Evolutionary conservation across 2,797 vertebrate genomes (phyloP), one percentile per base, ranked within the genome.

Genomic region (Darevskia nairensis): DNA sequence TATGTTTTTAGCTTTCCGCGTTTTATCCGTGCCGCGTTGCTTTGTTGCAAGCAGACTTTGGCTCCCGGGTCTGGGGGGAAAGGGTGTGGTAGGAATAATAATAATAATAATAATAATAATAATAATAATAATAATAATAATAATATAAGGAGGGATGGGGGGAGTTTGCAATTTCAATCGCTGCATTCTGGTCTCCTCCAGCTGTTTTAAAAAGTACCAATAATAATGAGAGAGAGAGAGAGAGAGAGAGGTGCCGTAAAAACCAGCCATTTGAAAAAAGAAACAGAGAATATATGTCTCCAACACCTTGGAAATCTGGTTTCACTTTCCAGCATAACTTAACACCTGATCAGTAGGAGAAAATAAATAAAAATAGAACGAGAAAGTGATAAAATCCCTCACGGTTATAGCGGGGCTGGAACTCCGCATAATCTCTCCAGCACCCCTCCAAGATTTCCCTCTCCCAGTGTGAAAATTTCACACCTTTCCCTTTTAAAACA

Each of bases 401-500:
- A 93, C 94, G 96, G 96, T 96, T 96, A 96, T 93, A 93, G 86
- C 72, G 3, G 27, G 85, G 88, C 89, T 21, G 68, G 88, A 92
- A 93, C 95, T 95, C 91, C 92, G 87, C 69, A 85, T 85, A 10
- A 91, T 92, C 32, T 27, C 17, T 29, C 11, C 8, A 46, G n/a
- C 41, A 1, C 68, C 6, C 21, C 44, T 50, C 44, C 41, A 2
- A 7, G 19, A 10, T 35, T 68, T 55, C 27, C 6, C 25, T 9
- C 6, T 88, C 84, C 85, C 90, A 77, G 72, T 90, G 92, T 66
- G 96, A 94, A 95, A 95, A 95, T 92, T 95, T 97, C 96, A 97
- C 96, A 96, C 96, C 96, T 96, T 97, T 96, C 94, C 89, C 95
- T 96, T 97, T 97, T 96, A 97, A 96, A 97, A 96, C 96, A 96